These are phyloP conservation scores for Asobara japonica DNA, from an alignment of 1,140 invertebrate genomes.

Conservation along the genomic window DNA sequence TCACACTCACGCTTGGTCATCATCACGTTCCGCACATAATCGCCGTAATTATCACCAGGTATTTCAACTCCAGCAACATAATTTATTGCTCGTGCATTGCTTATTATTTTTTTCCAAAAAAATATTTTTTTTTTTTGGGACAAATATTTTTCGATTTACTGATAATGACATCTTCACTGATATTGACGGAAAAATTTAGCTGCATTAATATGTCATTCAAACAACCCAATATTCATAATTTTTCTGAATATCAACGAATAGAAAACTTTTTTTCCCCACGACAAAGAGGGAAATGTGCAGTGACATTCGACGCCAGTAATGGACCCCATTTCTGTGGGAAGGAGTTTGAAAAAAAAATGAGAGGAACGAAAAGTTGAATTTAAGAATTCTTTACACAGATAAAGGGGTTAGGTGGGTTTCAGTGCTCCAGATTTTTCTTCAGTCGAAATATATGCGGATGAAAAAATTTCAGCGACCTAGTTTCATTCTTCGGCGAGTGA, in stretches of 20 bases:
- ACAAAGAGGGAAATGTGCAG: background rate
- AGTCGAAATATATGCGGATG: background rate
- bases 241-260: background rate
- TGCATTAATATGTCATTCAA: too few relatives aligned
- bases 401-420: background rate
- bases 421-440: background rate
- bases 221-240: too few relatives aligned
- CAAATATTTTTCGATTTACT: too few relatives aligned
- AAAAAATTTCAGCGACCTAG: background rate
- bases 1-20: background rate
- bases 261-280: background rate
- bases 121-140: too few relatives aligned
- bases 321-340: background rate
- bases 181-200: background rate
- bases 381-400: background rate
- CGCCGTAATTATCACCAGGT: background rate
- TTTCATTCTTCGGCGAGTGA: slow-evolving; percentile 6
- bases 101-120: too few relatives aligned
- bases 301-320: background rate
- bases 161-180: background rate
- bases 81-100: background rate
- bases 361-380: background rate
- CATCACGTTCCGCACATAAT: background rate
- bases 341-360: background rate
- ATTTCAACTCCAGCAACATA: background rate